phyloP scores from a whole-genome alignment of 2,888 invertebrate species.

The Tortricodes alternella region DNA sequence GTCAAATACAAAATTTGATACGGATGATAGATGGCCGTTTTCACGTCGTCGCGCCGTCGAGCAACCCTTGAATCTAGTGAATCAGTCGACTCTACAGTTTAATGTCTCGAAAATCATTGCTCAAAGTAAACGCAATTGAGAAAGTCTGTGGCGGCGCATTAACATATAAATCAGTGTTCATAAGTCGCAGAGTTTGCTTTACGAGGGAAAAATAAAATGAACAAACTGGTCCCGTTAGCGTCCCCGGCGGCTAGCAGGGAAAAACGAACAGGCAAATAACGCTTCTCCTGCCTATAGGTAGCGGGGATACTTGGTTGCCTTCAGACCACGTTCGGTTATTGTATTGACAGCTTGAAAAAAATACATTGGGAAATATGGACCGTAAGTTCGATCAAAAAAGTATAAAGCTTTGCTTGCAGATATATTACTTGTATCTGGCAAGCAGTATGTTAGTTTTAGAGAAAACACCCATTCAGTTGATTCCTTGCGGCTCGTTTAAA shows the following conservation, averaged over 20 bases:
- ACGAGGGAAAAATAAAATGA: constrained; percentile 60
- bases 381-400: background rate
- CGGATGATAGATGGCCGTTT: constrained; percentile 69
- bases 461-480: constrained; percentile 21
- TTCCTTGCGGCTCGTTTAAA: constrained; percentile 17
- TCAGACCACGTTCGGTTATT: constrained; percentile 4
- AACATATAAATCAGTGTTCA: constrained; percentile 63
- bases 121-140: constrained; percentile 38
- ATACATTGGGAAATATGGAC: background rate
- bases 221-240: constrained; percentile 53
- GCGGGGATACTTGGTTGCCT: constrained; percentile 14
- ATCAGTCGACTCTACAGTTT: constrained; percentile 29
- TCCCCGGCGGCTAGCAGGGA: constrained; percentile 58
- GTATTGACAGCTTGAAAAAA: background rate
- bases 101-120: constrained; percentile 34
- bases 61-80: constrained; percentile 41
- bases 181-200: constrained; percentile 62
- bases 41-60: constrained; percentile 45
- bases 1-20: constrained; percentile 80
- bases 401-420: background rate
- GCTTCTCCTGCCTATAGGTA: constrained; percentile 54
- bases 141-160: constrained; percentile 42
- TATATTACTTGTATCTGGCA: background rate
- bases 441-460: constrained; percentile 5
- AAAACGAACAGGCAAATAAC: constrained; percentile 66